A percentile compares a stretch with the other conserved stretches of the same genome.
phyloP scores from a whole-genome alignment of 2,888 invertebrate species.

The Volucella zonaria region DNA sequence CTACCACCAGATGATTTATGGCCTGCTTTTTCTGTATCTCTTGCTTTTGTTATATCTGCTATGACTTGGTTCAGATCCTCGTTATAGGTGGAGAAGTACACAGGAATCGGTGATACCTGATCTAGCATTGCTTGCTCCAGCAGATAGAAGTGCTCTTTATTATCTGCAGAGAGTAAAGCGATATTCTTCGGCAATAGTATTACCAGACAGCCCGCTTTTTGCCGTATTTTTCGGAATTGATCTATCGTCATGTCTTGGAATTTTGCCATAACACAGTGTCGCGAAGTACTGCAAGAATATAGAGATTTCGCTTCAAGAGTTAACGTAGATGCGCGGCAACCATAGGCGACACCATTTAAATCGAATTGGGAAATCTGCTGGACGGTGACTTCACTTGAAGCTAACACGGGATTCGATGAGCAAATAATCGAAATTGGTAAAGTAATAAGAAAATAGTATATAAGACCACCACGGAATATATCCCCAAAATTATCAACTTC shows the following conservation, averaged over 20 bases:
- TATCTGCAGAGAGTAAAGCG: slow-evolving; percentile 85
- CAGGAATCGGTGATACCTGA: slow-evolving; percentile 91
- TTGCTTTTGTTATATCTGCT: slow-evolving; percentile 86
- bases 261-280: no score
- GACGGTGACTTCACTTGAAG: slow-evolving; percentile 95
- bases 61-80: slow-evolving; percentile 89
- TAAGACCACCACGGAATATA: slow-evolving; percentile 92
- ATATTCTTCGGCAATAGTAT: slow-evolving; percentile 91
- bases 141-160: slow-evolving; percentile 89
- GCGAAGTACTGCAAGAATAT: no score
- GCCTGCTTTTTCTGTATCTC: slow-evolving; percentile 60
- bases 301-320: no score
- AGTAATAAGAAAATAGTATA: slow-evolving; percentile 92
- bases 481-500: slow-evolving; percentile 93
- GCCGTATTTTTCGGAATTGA: slow-evolving; percentile 89
- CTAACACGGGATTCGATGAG: slow-evolving; percentile 93
- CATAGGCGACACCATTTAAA: no score
- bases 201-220: slow-evolving; percentile 93
- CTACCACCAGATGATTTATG: slow-evolving; percentile 43
- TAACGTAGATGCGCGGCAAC: no score
- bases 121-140: no score
- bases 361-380: slow-evolving; percentile 98
- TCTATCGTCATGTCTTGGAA: slow-evolving; percentile 93
- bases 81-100: slow-evolving; percentile 93
- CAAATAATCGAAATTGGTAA: slow-evolving; percentile 95